Evolutionary conservation across 2,797 vertebrate genomes (phyloP).

Genomic region (Sorex maritimensis): DNA sequence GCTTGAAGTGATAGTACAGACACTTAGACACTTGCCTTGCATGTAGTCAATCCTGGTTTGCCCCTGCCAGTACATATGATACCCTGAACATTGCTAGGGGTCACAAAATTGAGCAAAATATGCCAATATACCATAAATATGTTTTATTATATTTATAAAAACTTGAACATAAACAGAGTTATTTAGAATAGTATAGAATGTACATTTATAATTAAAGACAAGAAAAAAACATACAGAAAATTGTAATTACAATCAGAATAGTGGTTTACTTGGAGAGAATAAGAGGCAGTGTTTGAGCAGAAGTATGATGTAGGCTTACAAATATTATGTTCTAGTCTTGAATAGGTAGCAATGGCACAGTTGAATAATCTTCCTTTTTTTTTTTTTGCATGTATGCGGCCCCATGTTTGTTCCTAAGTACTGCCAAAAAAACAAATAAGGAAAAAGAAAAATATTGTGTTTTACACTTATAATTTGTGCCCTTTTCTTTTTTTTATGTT

Average conservation of each 20-base stretch:
- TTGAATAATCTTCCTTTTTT: neutral
- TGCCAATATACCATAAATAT: neutral
- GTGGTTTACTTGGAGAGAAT: neutral
- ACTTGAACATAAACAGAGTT: neutral
- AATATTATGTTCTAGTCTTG: neutral
- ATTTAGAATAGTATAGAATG: neutral
- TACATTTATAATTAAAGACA: neutral
- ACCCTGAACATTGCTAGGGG: no score
- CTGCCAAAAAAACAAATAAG: no score
- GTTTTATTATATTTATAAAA: neutral
- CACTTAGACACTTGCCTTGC: no score
- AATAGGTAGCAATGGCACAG: neutral
- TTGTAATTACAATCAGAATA: neutral
- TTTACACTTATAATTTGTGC: neutral
- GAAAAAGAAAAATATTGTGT: neutral
- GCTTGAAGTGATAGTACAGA: neutral
- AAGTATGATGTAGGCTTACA: neutral
- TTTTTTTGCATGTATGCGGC: no score
- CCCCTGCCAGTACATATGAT: no score
- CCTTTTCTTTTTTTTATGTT: no score
- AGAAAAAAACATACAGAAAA: neutral
- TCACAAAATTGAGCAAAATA: slow-evolving; percentile 44
- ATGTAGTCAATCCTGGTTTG: no score
- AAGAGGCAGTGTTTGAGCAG: neutral
- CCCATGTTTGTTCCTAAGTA: no score